Conservation (phyloP, 2,888 invertebrate species). For the Volucella inanis region DNA sequence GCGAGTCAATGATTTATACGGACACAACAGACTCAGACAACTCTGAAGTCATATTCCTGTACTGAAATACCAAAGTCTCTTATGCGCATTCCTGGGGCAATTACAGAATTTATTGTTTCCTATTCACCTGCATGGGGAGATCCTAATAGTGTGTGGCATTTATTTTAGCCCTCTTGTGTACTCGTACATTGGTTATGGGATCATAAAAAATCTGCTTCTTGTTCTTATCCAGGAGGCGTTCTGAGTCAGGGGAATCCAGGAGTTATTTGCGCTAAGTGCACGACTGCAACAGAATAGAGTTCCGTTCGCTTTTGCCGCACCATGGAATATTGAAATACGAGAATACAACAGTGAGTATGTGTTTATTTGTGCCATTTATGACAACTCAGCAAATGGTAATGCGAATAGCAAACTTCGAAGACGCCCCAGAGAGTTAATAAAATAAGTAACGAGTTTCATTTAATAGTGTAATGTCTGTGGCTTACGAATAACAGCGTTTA, state of each 20-base stretch:
- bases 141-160: slow-evolving; percentile 6
- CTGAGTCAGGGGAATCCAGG: background rate
- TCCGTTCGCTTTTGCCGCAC: too few relatives aligned
- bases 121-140: slow-evolving; percentile 37
- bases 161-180: background rate
- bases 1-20: slow-evolving; percentile 52
- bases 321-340: too few relatives aligned
- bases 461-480: background rate
- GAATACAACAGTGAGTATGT: background rate
- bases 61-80: background rate
- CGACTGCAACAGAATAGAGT: slow-evolving; percentile 1
- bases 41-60: slow-evolving; percentile 40
- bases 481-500: background rate
- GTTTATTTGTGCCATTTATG: slow-evolving; percentile 33
- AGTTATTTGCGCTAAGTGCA: background rate
- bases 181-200: slow-evolving; percentile 20
- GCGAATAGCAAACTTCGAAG: background rate
- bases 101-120: slow-evolving; percentile 53
- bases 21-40: slow-evolving; percentile 30
- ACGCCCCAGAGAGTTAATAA: slow-evolving; percentile 25
- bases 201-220: slow-evolving; percentile 17
- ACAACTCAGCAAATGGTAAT: slow-evolving; percentile 8
- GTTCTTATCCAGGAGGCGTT: background rate
- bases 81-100: slow-evolving; percentile 33
- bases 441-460: slow-evolving; percentile 13